Conservation (phyloP, 2,888 invertebrate genomes). For the Coleophora flavipennella region DNA sequence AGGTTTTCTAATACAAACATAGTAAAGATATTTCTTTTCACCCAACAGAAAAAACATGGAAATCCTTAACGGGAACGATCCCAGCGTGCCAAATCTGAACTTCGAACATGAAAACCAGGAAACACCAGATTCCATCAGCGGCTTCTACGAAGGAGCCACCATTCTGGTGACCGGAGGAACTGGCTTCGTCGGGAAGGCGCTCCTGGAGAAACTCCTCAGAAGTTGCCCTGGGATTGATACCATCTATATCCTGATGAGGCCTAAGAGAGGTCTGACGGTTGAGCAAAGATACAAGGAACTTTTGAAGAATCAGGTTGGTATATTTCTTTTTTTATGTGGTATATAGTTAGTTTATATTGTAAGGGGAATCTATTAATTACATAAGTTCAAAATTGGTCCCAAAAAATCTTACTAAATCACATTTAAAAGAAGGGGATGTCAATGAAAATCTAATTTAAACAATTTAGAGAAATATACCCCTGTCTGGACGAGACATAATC, state of each 20-base stretch:
- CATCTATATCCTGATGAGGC: constrained; percentile 87
- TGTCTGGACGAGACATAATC: no score
- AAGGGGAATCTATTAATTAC: no score
- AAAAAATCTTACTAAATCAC: no score
- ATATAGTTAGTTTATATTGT: no score
- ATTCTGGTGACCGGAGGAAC: constrained; percentile 74
- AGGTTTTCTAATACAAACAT: no score
- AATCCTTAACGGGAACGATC: constrained; percentile 49
- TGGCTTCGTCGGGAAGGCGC: constrained; percentile 95
- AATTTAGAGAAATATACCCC: no score
- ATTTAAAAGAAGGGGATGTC: no score
- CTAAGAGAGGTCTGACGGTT: constrained; percentile 78
- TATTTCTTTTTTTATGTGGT: no score
- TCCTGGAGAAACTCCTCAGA: constrained; percentile 92
- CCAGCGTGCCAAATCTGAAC: constrained; percentile 36
- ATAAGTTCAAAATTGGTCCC: no score
- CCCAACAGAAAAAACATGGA: constrained; percentile 39
- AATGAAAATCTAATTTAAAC: no score
- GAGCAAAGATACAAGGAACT: constrained; percentile 82
- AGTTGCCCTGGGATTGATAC: constrained; percentile 84
- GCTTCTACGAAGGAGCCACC: constrained; percentile 68
- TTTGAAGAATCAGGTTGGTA: constrained; percentile 76
- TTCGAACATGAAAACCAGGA: constrained; percentile 16
- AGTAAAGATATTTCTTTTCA: no score
- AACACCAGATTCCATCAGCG: constrained; percentile 41